A percentile compares a stretch with the other conserved stretches of the same genome.
phyloP scores from a whole-genome alignment of 1,140 invertebrate genomes.

The Pseudomyrmex dendroicus region DNA sequence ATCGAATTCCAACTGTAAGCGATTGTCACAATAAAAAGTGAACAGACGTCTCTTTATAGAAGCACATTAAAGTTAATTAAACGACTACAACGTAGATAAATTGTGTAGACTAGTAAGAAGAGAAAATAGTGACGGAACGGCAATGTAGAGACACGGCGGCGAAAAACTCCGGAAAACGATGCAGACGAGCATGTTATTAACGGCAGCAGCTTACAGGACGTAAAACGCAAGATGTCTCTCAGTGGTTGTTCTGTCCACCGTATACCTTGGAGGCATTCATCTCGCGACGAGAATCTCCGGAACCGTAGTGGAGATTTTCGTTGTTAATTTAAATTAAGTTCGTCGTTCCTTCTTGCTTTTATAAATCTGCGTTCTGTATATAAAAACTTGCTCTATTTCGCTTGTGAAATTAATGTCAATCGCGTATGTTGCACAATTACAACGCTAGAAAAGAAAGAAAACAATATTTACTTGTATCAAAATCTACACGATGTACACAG shows the following conservation, averaged over 20 bases:
- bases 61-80: conserved; percentile 33
- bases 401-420: conserved; percentile 4
- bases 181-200: conserved; percentile 59
- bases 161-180: conserved; percentile 55
- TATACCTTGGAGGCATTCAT: conserved; percentile 46
- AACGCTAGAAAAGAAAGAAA: not conserved
- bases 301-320: conserved; percentile 33
- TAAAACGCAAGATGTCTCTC: conserved; percentile 55
- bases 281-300: conserved; percentile 32
- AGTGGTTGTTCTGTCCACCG: conserved; percentile 35
- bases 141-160: conserved; percentile 35
- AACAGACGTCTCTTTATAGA: not conserved
- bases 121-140: conserved; percentile 38
- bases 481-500: not conserved
- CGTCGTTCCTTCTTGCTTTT: not conserved
- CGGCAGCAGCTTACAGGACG: conserved; percentile 48
- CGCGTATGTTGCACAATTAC: not conserved
- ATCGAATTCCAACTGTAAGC: not conserved
- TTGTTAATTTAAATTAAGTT: conserved; percentile 61
- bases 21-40: not conserved
- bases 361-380: not conserved
- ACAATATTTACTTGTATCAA: not conserved
- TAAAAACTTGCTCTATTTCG: not conserved
- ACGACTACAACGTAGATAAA: conserved; percentile 30
- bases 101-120: conserved; percentile 14